Evolutionary conservation across 2,888 invertebrate genomes (phyloP), one percentile per base, ranked within the genome.

Genomic region (Allolobophora icterica): DNA sequence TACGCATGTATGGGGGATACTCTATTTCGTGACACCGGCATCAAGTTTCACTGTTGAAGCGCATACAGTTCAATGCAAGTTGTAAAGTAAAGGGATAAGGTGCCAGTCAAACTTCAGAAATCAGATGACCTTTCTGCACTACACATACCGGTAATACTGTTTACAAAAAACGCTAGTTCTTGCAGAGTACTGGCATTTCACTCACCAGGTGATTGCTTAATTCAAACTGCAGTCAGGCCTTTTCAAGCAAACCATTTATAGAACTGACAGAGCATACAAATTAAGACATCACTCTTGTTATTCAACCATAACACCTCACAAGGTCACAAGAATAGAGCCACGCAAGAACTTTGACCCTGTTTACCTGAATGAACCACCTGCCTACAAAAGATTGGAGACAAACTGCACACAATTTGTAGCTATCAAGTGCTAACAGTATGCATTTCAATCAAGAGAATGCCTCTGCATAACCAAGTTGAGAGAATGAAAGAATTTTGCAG

Each of bases 291-390:
- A 71, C 30, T n/a, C 30, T n/a, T 71, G 71, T n/a, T 30, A n/a
- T n/a, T 71, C 30, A 30, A 71, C 71, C 71, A 71, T 30, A 52
- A 52, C 52, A 52, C 21, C 52, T 52, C 52, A 21, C 21, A 52
- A 19, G 11, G 8, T 71, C 8, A 13, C 71, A 71, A 71, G 71
- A 71, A 71, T 71, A 71, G 30, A 71, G 71, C n/a, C n/a, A n/a
- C n/a, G 71, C 71, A 71, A 71, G 71, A 71, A 71, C 71, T n/a
- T 71, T 71, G 71, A 71, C 30, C 71, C n/a, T 71, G n/a, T 71
- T 71, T 71, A 71, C 71, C 71, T 71, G 8, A 71, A n/a, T n/a
- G n/a, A 71, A n/a, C n/a, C 71, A 71, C n/a, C 52, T 71, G 71
- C 71, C 30, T 71, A n/a, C n/a, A 71, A n/a, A n/a, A 71, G 17